Percentiles rank a stretch among this genome's conserved stretches.
These are phyloP conservation scores for Seriola dumerili DNA, from an alignment of 2,113 vertebrate genomes.

Conservation along the genomic window DNA sequence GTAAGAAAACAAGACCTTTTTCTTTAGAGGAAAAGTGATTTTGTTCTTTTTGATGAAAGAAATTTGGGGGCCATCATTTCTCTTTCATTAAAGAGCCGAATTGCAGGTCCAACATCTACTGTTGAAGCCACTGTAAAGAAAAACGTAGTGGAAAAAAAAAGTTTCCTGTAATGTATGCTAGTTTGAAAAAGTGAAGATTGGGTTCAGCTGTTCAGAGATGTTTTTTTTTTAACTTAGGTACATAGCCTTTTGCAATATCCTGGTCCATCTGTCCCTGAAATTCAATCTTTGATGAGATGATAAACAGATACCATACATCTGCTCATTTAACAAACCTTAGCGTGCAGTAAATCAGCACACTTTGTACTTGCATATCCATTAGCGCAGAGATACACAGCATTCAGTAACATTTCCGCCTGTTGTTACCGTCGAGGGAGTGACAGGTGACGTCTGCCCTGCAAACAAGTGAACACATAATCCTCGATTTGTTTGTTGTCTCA, in stretches of 20 bases:
- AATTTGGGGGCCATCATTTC: too few species aligned
- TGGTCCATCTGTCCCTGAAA: slow-evolving; percentile 28
- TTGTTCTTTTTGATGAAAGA: too few species aligned
- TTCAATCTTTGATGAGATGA: not conserved
- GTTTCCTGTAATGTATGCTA: not conserved
- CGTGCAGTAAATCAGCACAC: not conserved
- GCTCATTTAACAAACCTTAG: not conserved
- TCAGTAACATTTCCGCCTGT: not conserved
- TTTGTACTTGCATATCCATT: not conserved
- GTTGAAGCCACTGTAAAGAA: too few species aligned
- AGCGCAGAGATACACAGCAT: not conserved
- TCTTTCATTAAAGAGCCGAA: too few species aligned
- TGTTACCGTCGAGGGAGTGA: not conserved
- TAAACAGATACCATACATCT: slow-evolving; percentile 11
- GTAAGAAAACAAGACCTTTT: too few species aligned
- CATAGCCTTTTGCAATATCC: not conserved
- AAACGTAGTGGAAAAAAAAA: too few species aligned
- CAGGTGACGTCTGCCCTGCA: not conserved
- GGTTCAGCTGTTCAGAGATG: not conserved
- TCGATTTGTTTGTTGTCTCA: slow-evolving; percentile 25
- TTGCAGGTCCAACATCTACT: too few species aligned
- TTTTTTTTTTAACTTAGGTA: too few species aligned
- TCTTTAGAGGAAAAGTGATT: too few species aligned
- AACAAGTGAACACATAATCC: slow-evolving; percentile 35
- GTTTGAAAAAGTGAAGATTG: not conserved